These are phyloP conservation scores for Dolichotis patagonum DNA, from an alignment of 2,113 vertebrate species.

Conservation along the genomic window DNA sequence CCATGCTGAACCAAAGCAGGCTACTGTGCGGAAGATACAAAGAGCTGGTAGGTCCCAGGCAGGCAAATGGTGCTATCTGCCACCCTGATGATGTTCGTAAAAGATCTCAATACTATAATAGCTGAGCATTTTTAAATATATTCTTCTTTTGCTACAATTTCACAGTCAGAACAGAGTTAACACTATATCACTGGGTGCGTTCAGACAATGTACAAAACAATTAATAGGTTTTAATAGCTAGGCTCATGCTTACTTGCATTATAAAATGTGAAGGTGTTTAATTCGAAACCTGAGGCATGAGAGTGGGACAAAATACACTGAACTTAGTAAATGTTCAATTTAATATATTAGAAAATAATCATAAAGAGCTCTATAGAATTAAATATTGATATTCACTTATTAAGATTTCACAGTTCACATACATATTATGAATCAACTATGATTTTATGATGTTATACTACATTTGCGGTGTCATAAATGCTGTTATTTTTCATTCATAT, in stretches of 20 bases:
- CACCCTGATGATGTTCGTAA: neutral
- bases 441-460: conserved; percentile 50
- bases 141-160: neutral
- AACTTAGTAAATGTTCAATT: conserved; percentile 60
- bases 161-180: neutral
- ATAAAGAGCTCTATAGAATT: conserved; percentile 30
- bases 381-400: conserved; percentile 62
- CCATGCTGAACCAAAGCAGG: neutral
- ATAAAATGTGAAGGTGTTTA: conserved; percentile 49
- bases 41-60: neutral
- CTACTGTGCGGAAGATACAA: neutral
- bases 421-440: conserved; percentile 33
- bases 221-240: conserved; percentile 50
- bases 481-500: conserved; percentile 62
- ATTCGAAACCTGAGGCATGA: conserved; percentile 33
- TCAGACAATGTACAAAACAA: neutral
- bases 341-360: conserved; percentile 64
- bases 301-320: conserved; percentile 8
- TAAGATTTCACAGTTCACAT: neutral
- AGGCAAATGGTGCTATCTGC: neutral
- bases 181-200: neutral
- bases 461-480: conserved; percentile 3
- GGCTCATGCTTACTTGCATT: conserved; percentile 54
- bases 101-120: neutral
- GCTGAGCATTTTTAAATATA: neutral